These are phyloP conservation scores for Montipora cactus DNA, from an alignment of 64 coral and sea anemone genomes.

Conservation along the genomic window DNA sequence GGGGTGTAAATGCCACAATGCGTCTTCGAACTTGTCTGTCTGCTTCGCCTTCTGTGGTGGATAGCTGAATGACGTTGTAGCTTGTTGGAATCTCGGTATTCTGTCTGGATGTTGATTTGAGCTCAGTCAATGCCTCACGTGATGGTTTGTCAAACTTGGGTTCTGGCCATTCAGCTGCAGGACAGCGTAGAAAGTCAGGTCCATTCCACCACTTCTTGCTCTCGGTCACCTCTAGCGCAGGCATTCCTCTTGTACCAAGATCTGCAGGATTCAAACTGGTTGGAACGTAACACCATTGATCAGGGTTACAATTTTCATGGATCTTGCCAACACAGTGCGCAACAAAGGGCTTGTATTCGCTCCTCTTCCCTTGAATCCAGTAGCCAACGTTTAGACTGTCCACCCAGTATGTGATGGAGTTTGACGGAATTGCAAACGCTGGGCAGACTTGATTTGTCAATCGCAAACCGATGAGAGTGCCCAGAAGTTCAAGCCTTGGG, in stretches of 20 bases:
- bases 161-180: constrained; percentile 53
- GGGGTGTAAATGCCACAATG: constrained; percentile 29
- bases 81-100: constrained; percentile 32
- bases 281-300: not conserved
- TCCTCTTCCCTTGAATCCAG: constrained; percentile 6
- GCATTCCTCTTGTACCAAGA: constrained; percentile 53
- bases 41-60: constrained; percentile 5
- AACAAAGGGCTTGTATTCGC: constrained; percentile 60
- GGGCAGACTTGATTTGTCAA: constrained; percentile 62
- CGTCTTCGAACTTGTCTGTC: constrained; percentile 22
- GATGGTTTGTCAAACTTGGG: constrained; percentile 55
- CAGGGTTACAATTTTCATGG: constrained; percentile 56
- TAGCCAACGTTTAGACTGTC: constrained; percentile 48
- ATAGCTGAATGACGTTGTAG: not conserved
- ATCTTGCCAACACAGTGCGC: constrained; percentile 75
- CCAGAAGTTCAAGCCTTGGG: constrained; percentile 59
- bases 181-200: constrained; percentile 27
- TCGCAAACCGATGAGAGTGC: constrained; percentile 59
- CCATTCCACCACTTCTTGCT: constrained; percentile 45
- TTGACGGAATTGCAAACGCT: constrained; percentile 32
- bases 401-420: constrained; percentile 61
- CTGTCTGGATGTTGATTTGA: not conserved
- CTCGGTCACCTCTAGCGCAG: constrained; percentile 5
- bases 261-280: constrained; percentile 60
- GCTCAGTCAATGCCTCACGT: not conserved